These are phyloP conservation scores for Trinorchestia longiramus DNA, from an alignment of 1,140 invertebrate species.

Conservation along the genomic window DNA sequence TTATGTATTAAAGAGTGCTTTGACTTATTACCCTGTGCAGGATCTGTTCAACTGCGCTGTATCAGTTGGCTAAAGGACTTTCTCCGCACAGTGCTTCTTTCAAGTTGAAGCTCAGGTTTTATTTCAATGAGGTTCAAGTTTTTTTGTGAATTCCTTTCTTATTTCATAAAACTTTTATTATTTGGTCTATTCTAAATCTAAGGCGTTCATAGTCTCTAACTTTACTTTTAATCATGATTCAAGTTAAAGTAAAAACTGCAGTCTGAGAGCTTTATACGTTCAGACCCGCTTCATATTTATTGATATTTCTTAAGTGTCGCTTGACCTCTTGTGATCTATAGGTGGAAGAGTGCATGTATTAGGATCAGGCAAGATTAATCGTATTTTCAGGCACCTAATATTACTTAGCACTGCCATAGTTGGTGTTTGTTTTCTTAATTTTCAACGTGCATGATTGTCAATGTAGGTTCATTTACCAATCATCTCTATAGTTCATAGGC, in stretches of 20 bases:
- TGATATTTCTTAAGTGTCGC: background rate
- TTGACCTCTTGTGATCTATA: background rate
- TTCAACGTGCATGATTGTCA: background rate
- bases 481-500: background rate
- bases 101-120: no score
- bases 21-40: background rate
- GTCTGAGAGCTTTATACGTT: background rate
- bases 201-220: background rate
- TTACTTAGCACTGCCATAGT: background rate
- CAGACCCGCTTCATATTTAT: background rate
- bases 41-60: background rate
- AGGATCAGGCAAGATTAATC: background rate
- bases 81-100: no score
- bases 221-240: background rate
- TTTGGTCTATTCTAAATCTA: background rate
- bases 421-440: background rate
- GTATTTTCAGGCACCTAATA: background rate
- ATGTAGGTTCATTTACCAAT: background rate
- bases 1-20: background rate
- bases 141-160: background rate
- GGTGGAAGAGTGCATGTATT: background rate
- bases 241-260: background rate
- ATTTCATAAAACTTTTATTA: background rate
- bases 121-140: no score
- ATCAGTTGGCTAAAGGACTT: background rate